A percentile compares a stretch with the other conserved stretches of the same genome.
phyloP scores from a whole-genome alignment of 2,113 vertebrate species.

The Lanius collurio region DNA sequence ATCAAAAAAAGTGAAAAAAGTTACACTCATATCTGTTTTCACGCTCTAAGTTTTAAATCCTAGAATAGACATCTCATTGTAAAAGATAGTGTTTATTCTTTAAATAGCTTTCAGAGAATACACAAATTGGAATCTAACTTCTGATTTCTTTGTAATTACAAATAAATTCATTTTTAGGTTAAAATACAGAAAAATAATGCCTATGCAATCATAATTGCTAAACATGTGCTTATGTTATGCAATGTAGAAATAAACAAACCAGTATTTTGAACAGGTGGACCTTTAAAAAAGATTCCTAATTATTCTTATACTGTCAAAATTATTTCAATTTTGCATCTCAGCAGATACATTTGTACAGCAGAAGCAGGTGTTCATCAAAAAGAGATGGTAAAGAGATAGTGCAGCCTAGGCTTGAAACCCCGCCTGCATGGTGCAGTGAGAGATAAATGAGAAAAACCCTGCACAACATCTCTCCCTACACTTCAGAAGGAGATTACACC shows the following conservation, averaged over 20 bases:
- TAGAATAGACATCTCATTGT: neutral
- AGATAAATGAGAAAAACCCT: conserved; percentile 85
- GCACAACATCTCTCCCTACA: conserved; percentile 77
- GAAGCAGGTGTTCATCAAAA: conserved; percentile 91
- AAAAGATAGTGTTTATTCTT: neutral
- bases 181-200: neutral
- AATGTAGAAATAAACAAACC: conserved; percentile 69
- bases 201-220: neutral
- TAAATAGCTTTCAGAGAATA: neutral
- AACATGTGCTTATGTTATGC: neutral
- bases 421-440: conserved; percentile 71
- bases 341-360: conserved; percentile 82
- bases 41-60: neutral
- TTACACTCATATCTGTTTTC: neutral
- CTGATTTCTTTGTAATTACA: neutral
- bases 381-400: conserved; percentile 72
- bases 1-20: neutral
- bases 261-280: conserved; percentile 89
- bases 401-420: conserved; percentile 71
- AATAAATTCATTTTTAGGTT: conserved; percentile 19
- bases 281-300: conserved; percentile 85
- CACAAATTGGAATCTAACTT: neutral
- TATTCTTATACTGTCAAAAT: conserved; percentile 89
- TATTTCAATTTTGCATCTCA: conserved; percentile 85
- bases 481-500: conserved; percentile 87